Conservation (phyloP, 2,113 vertebrate species). For the Myxocyprinus asiaticus region DNA sequence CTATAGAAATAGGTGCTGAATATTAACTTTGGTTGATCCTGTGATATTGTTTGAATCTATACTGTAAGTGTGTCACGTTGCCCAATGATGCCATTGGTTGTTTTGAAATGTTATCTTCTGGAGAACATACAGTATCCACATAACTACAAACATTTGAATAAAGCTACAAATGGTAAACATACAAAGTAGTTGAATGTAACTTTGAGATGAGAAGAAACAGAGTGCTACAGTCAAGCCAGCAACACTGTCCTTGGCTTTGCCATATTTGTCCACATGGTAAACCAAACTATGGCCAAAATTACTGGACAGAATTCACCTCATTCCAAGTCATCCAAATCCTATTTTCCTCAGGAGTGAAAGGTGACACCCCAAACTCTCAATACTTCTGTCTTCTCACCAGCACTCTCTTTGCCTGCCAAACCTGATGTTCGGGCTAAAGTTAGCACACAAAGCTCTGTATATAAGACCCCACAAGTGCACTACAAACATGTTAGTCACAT, state of each 20-base stretch:
- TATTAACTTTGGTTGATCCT: too few relatives aligned
- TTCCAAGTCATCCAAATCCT: constrained; percentile 73
- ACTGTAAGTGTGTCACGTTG: background rate
- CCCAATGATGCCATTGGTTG: background rate
- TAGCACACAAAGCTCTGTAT: constrained; percentile 72
- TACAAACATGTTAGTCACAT: constrained; percentile 75
- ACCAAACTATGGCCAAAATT: constrained; percentile 63
- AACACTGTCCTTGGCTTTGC: constrained; percentile 57
- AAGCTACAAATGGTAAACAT: background rate
- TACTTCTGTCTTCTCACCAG: constrained; percentile 65
- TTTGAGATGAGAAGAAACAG: constrained; percentile 14
- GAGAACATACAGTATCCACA: background rate
- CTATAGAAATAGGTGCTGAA: too few relatives aligned
- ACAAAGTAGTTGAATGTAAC: too few relatives aligned
- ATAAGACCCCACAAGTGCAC: constrained; percentile 68
- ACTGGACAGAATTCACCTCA: constrained; percentile 76
- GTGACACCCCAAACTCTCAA: constrained; percentile 61
- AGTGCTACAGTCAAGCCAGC: constrained; percentile 34
- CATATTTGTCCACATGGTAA: constrained; percentile 72
- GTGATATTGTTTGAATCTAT: background rate
- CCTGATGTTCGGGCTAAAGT: constrained; percentile 77
- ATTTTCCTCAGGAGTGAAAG: constrained; percentile 72
- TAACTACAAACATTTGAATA: background rate
- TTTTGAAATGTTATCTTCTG: background rate
- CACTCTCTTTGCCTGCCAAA: constrained; percentile 75